Conservation (phyloP, 1,140 invertebrate species). For the Cheumatopsyche charites region DNA sequence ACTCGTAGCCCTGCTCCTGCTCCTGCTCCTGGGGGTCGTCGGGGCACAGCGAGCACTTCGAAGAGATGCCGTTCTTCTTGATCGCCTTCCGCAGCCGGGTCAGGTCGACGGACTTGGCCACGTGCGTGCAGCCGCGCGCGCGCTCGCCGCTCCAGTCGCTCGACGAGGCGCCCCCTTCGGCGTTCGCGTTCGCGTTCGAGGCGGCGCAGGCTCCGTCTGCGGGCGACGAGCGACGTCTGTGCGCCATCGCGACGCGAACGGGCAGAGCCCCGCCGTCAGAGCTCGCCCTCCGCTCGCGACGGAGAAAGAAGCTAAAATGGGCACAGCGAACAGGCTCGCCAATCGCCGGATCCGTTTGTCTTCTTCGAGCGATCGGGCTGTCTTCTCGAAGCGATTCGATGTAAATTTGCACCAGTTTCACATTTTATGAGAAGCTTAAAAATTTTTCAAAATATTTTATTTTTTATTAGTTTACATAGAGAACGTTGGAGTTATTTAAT, state of each 20-base stretch:
- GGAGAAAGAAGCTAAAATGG: too few species aligned
- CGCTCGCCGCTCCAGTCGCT: slow-evolving; percentile 6
- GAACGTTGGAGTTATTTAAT: too few species aligned
- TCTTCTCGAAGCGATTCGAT: too few species aligned
- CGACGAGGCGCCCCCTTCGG: neutral
- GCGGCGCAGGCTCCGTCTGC: neutral
- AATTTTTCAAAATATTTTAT: too few species aligned
- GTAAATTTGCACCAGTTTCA: too few species aligned
- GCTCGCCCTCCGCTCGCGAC: too few species aligned
- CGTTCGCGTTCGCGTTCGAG: neutral
- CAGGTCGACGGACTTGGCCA: slow-evolving; percentile 72
- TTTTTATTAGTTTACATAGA: too few species aligned
- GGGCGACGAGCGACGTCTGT: too few species aligned
- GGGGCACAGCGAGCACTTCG: slow-evolving; percentile 69
- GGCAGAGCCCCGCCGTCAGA: neutral
- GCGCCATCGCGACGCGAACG: neutral
- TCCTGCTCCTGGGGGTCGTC: slow-evolving; percentile 51
- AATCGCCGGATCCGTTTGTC: too few species aligned
- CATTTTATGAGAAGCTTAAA: too few species aligned
- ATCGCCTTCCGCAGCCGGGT: slow-evolving; percentile 67
- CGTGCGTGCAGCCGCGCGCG: slow-evolving; percentile 65
- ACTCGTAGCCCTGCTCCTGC: slow-evolving; percentile 61
- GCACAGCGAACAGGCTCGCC: too few species aligned
- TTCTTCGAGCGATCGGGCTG: too few species aligned
- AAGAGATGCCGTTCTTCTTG: slow-evolving; percentile 62